These are phyloP conservation scores for Amblyopsis hoosieri DNA, from an alignment of 2,797 vertebrate genomes.

Conservation along the genomic window DNA sequence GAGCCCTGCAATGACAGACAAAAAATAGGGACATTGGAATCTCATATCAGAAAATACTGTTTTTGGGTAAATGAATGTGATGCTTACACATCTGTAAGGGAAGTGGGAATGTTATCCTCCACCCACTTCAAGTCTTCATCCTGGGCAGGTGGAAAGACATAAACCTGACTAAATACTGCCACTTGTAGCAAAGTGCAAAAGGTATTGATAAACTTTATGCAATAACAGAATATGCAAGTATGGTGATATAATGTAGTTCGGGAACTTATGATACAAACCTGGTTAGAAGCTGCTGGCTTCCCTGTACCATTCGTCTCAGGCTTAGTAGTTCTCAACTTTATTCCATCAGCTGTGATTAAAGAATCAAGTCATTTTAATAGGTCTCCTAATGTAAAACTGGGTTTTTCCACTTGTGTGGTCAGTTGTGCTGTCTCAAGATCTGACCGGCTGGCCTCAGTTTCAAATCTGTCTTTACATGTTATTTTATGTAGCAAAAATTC, in stretches of 20 bases:
- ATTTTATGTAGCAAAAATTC: too few relatives aligned
- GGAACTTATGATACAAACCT: constrained; percentile 69
- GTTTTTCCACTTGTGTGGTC: too few relatives aligned
- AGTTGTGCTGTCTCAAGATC: too few relatives aligned
- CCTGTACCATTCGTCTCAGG: constrained; percentile 78
- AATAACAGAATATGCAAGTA: too few relatives aligned
- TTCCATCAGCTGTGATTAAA: constrained; percentile 76
- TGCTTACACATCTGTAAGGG: constrained; percentile 82
- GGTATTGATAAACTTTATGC: neutral
- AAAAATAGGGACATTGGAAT: constrained; percentile 7
- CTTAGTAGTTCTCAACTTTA: constrained; percentile 82
- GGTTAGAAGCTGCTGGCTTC: constrained; percentile 68
- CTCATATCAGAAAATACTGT: constrained; percentile 9
- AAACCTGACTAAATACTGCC: constrained; percentile 60
- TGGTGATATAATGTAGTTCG: neutral
- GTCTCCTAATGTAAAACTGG: too few relatives aligned
- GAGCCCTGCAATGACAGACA: constrained; percentile 69
- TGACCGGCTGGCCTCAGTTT: too few relatives aligned
- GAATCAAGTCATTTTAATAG: neutral
- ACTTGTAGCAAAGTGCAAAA: constrained; percentile 53
- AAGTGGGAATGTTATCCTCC: constrained; percentile 84
- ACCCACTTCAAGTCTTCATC: constrained; percentile 87
- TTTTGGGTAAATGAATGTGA: constrained; percentile 9
- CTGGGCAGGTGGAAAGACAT: constrained; percentile 51
- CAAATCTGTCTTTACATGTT: too few relatives aligned